Percentiles rank a stretch among this genome's conserved stretches.
Evolutionary conservation across 2,797 vertebrate species (phyloP).

Genomic region (Pangasius mekongensis): DNA sequence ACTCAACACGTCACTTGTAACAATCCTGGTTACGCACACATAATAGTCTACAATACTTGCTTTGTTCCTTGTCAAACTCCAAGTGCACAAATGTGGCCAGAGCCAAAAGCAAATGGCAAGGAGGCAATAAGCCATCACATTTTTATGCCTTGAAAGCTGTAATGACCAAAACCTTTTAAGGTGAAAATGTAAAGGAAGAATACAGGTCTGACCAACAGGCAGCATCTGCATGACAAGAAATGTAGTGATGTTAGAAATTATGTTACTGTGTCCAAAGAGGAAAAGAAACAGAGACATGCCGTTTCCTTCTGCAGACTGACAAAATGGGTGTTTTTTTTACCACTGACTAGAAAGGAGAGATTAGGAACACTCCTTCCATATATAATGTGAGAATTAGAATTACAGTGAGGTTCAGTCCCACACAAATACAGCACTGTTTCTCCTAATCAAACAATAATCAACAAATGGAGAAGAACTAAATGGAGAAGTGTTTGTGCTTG

Average conservation of each 20-base stretch:
- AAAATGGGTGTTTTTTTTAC: not conserved
- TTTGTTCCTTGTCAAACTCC: slow-evolving; percentile 44
- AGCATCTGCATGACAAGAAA: slow-evolving; percentile 20
- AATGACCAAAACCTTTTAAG: slow-evolving; percentile 42
- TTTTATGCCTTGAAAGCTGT: slow-evolving; percentile 71
- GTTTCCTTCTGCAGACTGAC: slow-evolving; percentile 49
- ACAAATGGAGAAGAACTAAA: slow-evolving; percentile 13
- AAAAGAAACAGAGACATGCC: slow-evolving; percentile 11
- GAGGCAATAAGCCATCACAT: slow-evolving; percentile 69
- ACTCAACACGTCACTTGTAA: slow-evolving; percentile 20
- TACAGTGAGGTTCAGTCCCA: not conserved
- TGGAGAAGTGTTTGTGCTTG: not conserved
- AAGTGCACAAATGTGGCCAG: slow-evolving; percentile 52
- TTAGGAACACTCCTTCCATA: not conserved
- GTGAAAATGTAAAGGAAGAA: slow-evolving; percentile 58
- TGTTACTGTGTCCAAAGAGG: not conserved
- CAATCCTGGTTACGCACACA: slow-evolving; percentile 16
- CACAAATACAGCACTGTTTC: slow-evolving; percentile 37
- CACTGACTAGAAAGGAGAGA: not conserved
- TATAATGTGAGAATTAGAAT: slow-evolving; percentile 9
- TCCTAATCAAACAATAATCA: slow-evolving; percentile 9
- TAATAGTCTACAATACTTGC: slow-evolving; percentile 36
- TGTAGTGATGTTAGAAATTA: too few relatives aligned
- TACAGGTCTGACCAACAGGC: slow-evolving; percentile 36
- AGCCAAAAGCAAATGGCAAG: slow-evolving; percentile 66